Evolutionary conservation across 53 echinoderm and acorn worm species (phyloP).

Genomic region (Temnopleurus reevesii): DNA sequence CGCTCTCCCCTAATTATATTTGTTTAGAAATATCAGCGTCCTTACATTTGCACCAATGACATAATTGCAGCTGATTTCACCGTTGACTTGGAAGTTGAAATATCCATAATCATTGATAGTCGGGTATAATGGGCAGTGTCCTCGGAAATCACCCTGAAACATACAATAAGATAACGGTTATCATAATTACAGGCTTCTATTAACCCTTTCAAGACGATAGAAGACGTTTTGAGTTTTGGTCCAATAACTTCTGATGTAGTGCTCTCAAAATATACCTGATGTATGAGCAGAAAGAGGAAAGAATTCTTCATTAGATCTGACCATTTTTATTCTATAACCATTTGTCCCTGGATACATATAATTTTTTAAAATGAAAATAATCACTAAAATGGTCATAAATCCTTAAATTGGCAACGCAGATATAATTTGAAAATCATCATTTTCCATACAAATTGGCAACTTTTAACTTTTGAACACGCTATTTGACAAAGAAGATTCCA

Average conservation of each 20-base stretch:
- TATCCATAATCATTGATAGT: not conserved
- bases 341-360: too few species aligned
- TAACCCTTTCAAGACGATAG: not conserved
- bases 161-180: not conserved
- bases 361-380: too few species aligned
- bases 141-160: not conserved
- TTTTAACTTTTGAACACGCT: too few species aligned
- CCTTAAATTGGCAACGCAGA: too few species aligned
- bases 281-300: not conserved
- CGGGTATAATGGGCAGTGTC: not conserved
- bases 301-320: too few species aligned
- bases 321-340: too few species aligned
- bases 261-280: not conserved
- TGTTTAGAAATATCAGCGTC: not conserved
- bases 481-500: too few species aligned
- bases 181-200: not conserved
- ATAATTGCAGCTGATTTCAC: not conserved
- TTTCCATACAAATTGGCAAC: too few species aligned
- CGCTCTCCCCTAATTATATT: too few species aligned
- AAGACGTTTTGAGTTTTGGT: not conserved
- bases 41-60: slow-evolving; percentile 28
- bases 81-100: not conserved
- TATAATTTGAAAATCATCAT: too few species aligned
- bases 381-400: too few species aligned
- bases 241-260: not conserved